phyloP scores from a whole-genome alignment of 2,888 invertebrate genomes.

The Drosophila putrida region DNA sequence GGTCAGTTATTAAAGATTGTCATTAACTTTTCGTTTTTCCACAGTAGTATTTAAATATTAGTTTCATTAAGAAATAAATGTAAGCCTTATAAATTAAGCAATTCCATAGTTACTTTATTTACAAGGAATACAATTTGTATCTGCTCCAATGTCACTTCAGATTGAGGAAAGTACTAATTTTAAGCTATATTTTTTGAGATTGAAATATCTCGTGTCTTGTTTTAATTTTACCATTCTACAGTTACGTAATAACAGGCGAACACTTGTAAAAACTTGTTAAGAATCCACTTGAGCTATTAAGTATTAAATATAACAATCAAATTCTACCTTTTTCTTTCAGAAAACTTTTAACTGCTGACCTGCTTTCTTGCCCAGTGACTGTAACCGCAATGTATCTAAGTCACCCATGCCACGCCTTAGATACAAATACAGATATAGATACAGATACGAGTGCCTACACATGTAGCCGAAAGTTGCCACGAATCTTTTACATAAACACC shows the following conservation, averaged over 20 bases:
- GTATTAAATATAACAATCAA: background rate
- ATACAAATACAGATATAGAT: conserved; percentile 19
- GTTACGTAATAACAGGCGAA: background rate
- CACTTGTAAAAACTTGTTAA: background rate
- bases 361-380: conserved; percentile 4
- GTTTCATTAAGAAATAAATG: background rate
- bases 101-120: background rate
- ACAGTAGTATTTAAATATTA: background rate
- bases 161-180: too few species aligned
- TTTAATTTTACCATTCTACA: too few species aligned
- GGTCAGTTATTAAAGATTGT: too few species aligned
- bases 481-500: conserved; percentile 56
- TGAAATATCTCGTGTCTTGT: too few species aligned
- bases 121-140: background rate
- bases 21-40: too few species aligned
- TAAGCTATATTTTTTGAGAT: too few species aligned
- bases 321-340: background rate
- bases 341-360: conserved; percentile 21
- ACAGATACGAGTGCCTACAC: conserved; percentile 47
- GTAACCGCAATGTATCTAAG: conserved; percentile 21
- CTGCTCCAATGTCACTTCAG: background rate
- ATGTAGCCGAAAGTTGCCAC: conserved; percentile 49
- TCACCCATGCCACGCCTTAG: conserved; percentile 72
- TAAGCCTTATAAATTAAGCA: too few species aligned
- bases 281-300: background rate